These are phyloP conservation scores for Thumatha senex DNA, from an alignment of 2,888 invertebrate genomes.

Conservation along the genomic window DNA sequence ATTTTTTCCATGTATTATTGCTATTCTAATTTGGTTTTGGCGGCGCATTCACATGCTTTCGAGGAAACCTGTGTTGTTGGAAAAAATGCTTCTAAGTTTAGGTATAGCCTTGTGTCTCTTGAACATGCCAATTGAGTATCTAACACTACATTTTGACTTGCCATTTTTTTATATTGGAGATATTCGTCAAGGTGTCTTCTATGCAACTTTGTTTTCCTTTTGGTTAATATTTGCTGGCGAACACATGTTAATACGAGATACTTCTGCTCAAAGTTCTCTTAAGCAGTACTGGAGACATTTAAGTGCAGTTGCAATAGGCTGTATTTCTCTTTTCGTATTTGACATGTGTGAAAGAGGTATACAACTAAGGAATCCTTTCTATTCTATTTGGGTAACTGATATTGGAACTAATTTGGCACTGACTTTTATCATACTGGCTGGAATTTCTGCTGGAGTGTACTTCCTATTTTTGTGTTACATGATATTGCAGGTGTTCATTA, in stretches of 20 bases:
- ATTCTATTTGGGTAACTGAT: constrained; percentile 98
- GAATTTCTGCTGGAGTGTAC: constrained; percentile 95
- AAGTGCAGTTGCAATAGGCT: constrained; percentile 95
- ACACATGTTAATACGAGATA: constrained; percentile 95
- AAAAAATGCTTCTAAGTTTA: constrained; percentile 95
- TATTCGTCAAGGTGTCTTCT: constrained; percentile 98
- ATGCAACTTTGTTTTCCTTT: constrained; percentile 96
- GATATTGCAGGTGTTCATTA: constrained; percentile 95
- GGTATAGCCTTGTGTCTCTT: constrained; percentile 93
- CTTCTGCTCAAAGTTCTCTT: constrained; percentile 90
- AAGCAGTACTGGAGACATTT: constrained; percentile 97
- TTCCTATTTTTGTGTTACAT: constrained; percentile 97
- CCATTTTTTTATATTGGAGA: constrained; percentile 99
- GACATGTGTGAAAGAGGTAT: constrained; percentile 98
- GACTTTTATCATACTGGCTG: constrained; percentile 95
- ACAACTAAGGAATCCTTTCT: constrained; percentile 98
- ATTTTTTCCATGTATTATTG: constrained; percentile 94
- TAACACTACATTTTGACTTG: constrained; percentile 94
- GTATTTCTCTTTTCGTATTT: constrained; percentile 95
- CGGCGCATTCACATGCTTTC: constrained; percentile 92
- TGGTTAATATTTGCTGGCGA: constrained; percentile 99
- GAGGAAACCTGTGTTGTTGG: constrained; percentile 94
- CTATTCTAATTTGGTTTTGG: constrained; percentile 96
- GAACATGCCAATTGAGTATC: constrained; percentile 96
- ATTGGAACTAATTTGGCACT: constrained; percentile 95